These are phyloP conservation scores for Clunio marinus DNA, from an alignment of 2,888 invertebrate species.

Conservation along the genomic window DNA sequence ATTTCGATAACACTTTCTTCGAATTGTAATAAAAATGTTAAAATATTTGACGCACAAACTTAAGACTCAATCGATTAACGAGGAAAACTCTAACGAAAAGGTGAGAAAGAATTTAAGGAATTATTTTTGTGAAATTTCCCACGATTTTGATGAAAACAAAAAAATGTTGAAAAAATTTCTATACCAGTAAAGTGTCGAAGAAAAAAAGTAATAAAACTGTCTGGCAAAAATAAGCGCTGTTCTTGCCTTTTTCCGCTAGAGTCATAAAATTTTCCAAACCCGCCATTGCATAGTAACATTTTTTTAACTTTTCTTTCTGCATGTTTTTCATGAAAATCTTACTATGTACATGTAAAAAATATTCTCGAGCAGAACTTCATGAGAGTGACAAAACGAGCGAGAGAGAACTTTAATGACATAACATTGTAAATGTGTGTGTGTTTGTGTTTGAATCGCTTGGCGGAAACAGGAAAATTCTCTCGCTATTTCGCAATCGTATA, in stretches of 20 bases:
- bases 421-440: background rate
- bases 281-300: constrained; percentile 33
- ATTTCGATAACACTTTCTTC: background rate
- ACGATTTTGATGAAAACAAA: too few species aligned
- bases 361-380: too few species aligned
- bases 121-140: too few species aligned
- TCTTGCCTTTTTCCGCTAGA: background rate
- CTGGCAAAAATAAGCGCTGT: too few species aligned
- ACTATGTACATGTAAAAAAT: background rate
- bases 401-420: background rate
- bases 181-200: too few species aligned
- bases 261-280: constrained; percentile 32
- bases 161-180: too few species aligned
- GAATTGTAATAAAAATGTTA: constrained; percentile 42
- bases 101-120: too few species aligned
- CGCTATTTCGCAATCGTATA: too few species aligned
- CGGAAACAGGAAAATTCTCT: too few species aligned
- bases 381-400: background rate
- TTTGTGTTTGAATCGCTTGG: background rate
- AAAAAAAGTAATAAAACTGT: too few species aligned
- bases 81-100: constrained; percentile 43
- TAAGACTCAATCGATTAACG: constrained; percentile 45
- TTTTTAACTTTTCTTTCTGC: constrained; percentile 21
- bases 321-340: constrained; percentile 25
- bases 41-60: constrained; percentile 45